Percentiles rank a stretch among this genome's conserved stretches.
Conservation (phyloP, 2,113 vertebrate genomes). For the Pituophis catenifer region DNA sequence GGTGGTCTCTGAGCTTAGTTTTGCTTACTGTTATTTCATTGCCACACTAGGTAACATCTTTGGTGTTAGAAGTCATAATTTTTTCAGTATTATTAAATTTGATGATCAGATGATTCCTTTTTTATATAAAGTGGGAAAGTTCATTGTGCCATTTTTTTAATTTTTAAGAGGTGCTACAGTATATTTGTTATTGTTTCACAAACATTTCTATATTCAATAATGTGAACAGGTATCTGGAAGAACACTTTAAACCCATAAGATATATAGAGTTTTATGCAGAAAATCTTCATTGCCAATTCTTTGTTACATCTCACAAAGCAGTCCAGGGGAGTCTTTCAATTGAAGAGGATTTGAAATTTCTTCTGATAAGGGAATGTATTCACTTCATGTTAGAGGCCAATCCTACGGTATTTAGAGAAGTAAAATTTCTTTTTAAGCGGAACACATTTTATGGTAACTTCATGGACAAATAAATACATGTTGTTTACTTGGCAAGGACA, state of each 20-base stretch:
- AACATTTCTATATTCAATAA: slow-evolving; percentile 39
- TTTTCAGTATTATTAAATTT: neutral
- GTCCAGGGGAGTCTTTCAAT: neutral
- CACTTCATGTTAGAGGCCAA: neutral
- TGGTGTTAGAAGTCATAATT: neutral
- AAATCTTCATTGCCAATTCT: slow-evolving; percentile 18
- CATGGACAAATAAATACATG: neutral
- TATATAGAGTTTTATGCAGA: neutral
- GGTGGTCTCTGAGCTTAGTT: neutral
- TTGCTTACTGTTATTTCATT: neutral
- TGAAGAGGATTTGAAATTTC: neutral
- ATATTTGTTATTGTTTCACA: neutral
- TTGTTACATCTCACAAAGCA: neutral
- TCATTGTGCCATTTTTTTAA: neutral
- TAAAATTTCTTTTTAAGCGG: neutral
- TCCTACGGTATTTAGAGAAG: neutral
- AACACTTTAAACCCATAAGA: slow-evolving; percentile 19
- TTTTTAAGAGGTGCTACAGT: neutral
- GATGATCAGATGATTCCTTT: neutral
- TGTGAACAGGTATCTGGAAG: slow-evolving; percentile 24
- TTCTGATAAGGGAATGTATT: slow-evolving; percentile 41
- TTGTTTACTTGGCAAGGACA: neutral
- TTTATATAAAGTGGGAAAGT: neutral
- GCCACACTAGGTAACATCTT: neutral
- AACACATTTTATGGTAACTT: neutral